Conservation (phyloP, 1,140 invertebrate species). For the Ostrea denselamellosa region DNA sequence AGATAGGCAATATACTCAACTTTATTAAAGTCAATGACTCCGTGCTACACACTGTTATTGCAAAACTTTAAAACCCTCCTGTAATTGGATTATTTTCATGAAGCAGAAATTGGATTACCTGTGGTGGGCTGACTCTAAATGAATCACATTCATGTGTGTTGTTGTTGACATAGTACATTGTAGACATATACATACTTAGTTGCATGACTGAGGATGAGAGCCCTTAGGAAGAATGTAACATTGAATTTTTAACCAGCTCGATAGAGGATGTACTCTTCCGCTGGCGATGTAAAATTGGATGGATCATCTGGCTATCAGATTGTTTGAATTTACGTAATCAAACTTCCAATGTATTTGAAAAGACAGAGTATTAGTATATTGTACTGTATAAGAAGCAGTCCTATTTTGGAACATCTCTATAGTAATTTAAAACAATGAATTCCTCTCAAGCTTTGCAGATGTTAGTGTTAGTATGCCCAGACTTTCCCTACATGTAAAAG, state of each 20-base stretch:
- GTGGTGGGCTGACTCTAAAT: neutral
- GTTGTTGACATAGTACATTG: slow-evolving; percentile 19
- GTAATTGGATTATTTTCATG: neutral
- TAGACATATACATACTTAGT: slow-evolving; percentile 24
- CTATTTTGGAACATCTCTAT: neutral
- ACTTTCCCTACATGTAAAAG: neutral
- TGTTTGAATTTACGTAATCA: neutral
- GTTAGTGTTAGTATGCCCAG: neutral
- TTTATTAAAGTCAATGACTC: neutral
- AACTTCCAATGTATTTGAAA: neutral
- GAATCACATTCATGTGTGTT: slow-evolving; percentile 35
- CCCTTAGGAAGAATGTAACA: slow-evolving; percentile 35
- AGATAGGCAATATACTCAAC: neutral
- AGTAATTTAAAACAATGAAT: neutral
- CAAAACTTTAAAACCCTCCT: neutral
- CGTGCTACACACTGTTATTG: neutral
- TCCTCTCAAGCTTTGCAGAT: neutral
- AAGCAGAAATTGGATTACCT: slow-evolving; percentile 23
- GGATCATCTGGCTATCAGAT: neutral
- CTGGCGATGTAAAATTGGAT: neutral
- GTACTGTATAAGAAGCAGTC: neutral
- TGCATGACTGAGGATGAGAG: slow-evolving; percentile 14
- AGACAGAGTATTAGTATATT: neutral
- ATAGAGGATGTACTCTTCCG: slow-evolving; percentile 21
- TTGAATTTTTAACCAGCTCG: slow-evolving; percentile 11